Conservation (phyloP, 2,888 invertebrate genomes). For the Microctonus hyperodae region DNA sequence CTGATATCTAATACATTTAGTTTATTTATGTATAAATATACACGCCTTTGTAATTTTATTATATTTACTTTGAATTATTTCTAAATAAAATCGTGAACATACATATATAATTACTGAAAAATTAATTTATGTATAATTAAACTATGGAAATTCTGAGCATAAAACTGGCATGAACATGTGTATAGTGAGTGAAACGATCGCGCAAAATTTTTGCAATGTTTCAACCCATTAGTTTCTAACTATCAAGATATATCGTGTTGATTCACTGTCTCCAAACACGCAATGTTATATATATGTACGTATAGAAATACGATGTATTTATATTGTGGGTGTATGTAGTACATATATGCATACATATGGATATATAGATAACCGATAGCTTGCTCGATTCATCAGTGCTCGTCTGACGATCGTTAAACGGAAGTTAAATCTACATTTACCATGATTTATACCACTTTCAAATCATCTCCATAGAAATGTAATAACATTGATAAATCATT, state of each 20-base stretch:
- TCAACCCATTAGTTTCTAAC: background rate
- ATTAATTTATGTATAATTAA: background rate
- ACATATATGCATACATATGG: no score
- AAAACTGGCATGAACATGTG: background rate
- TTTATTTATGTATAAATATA: background rate
- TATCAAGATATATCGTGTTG: slow-evolving; percentile 9
- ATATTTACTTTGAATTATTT: no score
- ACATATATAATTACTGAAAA: background rate
- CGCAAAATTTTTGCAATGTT: background rate
- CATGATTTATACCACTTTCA: slow-evolving; percentile 5
- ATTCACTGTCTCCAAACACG: slow-evolving; percentile 22
- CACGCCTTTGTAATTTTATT: no score
- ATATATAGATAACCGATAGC: slow-evolving; percentile 12
- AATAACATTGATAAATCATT: slow-evolving; percentile 4
- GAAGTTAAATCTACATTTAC: slow-evolving; percentile 30
- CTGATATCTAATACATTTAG: no score
- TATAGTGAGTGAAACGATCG: background rate
- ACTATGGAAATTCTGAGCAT: background rate
- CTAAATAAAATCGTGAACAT: background rate
- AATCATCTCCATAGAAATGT: slow-evolving; percentile 1
- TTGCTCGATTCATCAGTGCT: slow-evolving; percentile 28
- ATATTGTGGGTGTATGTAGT: no score
- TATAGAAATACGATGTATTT: no score
- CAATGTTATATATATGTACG: slow-evolving; percentile 7
- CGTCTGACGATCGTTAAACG: slow-evolving; percentile 26